Conservation (phyloP, 2,888 invertebrate species). For the Ochropacha duplaris region DNA sequence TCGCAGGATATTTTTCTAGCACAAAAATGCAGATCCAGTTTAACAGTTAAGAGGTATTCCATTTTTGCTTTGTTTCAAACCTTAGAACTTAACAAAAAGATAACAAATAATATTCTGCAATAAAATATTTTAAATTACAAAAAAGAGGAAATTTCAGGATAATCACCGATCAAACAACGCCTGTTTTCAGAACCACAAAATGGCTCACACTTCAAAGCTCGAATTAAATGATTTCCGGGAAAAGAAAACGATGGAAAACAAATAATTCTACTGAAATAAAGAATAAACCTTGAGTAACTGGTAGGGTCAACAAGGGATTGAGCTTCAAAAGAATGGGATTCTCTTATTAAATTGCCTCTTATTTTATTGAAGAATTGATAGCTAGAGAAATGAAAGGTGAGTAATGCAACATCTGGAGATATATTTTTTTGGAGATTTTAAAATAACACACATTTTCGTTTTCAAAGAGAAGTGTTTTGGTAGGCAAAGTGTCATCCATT, state of each 20-base stretch:
- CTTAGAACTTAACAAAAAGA: too few relatives aligned
- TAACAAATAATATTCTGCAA: too few relatives aligned
- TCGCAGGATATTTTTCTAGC: neutral
- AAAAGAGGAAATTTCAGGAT: neutral
- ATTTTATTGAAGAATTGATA: too few relatives aligned
- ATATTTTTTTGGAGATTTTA: too few relatives aligned
- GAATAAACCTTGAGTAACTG: neutral
- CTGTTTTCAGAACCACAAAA: neutral
- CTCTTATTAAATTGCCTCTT: neutral
- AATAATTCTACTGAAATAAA: constrained; percentile 1
- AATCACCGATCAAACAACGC: neutral
- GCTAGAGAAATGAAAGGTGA: too few relatives aligned
- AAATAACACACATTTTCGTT: too few relatives aligned
- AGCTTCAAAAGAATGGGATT: neutral
- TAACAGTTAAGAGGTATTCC: neutral
- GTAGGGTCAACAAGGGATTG: neutral
- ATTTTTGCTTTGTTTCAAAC: too few relatives aligned
- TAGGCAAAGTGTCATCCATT: too few relatives aligned
- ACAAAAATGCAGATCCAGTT: neutral
- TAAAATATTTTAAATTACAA: neutral
- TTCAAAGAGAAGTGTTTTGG: too few relatives aligned
- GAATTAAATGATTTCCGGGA: constrained; percentile 2
- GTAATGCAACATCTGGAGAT: too few relatives aligned
- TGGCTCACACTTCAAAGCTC: neutral
- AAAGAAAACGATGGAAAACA: neutral